These are phyloP conservation scores for Eunapius fragilis DNA, from an alignment of 37 sponge, comb jelly and placozoan genomes.

Conservation along the genomic window DNA sequence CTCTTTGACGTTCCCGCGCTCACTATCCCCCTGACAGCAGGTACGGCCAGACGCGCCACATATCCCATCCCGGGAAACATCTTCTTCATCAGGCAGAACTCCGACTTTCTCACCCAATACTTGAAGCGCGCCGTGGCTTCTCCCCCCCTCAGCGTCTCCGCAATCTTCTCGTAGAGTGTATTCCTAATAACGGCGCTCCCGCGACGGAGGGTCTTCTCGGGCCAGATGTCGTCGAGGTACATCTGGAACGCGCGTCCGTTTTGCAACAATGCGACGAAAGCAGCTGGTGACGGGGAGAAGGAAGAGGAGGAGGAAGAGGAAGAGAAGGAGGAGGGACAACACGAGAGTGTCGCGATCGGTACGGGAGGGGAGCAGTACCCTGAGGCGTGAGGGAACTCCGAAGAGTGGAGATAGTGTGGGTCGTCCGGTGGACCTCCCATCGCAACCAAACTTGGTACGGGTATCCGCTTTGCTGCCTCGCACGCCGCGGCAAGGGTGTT, in stretches of 20 bases:
- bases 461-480: neutral
- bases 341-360: neutral
- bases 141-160: conserved; percentile 20
- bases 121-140: conserved; percentile 22
- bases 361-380: neutral
- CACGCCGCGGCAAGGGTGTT: neutral
- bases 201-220: conserved; percentile 13
- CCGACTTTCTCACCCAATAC: conserved; percentile 44
- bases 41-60: conserved; percentile 28
- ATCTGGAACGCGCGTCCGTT: neutral
- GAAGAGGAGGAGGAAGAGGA: too few relatives aligned
- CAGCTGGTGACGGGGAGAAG: neutral
- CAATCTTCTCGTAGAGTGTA: conserved; percentile 52
- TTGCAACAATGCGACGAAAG: neutral
- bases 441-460: too few relatives aligned
- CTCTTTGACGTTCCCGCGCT: too few relatives aligned
- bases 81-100: conserved; percentile 49
- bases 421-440: too few relatives aligned
- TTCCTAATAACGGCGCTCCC: conserved; percentile 42
- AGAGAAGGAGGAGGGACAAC: too few relatives aligned
- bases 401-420: neutral
- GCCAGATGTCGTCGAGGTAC: conserved; percentile 58
- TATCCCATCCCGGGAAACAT: neutral
- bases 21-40: neutral
- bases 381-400: neutral